phyloP scores from a whole-genome alignment of 2,797 vertebrate species.

The Mionectes olivaceus region DNA sequence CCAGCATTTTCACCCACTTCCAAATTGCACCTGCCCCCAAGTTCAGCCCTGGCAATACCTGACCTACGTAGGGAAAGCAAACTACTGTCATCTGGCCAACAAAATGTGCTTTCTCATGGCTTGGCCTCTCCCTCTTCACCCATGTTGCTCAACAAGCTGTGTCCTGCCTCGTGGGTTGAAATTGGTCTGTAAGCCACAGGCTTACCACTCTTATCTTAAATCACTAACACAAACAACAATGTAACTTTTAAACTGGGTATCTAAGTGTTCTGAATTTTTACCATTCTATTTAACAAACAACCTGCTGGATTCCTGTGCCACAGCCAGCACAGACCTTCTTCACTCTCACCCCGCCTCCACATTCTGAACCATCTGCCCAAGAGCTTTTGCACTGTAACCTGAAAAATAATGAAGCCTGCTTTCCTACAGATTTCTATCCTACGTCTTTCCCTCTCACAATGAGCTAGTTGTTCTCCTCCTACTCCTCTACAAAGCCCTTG shows the following conservation, averaged over 20 bases:
- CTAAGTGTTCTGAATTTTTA: background rate
- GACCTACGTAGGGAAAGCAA: background rate
- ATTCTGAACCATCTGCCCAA: background rate
- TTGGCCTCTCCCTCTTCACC: background rate
- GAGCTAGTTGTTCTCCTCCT: slow-evolving; percentile 11
- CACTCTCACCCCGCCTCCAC: background rate
- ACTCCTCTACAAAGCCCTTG: background rate
- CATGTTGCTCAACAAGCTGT: background rate
- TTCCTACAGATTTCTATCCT: slow-evolving; percentile 17
- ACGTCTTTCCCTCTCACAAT: background rate
- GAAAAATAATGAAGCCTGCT: background rate
- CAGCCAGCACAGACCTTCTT: background rate
- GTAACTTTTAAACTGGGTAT: background rate
- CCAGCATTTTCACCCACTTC: background rate
- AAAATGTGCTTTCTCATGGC: background rate
- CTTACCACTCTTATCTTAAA: background rate
- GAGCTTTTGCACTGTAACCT: slow-evolving; percentile 9
- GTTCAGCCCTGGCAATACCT: background rate
- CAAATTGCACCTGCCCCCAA: background rate
- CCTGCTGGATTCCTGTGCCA: background rate
- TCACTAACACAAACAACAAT: slow-evolving; percentile 7
- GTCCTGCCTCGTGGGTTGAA: background rate
- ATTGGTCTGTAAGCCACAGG: background rate
- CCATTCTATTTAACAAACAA: background rate
- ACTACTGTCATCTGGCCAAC: background rate